These are phyloP conservation scores for Myopa testacea DNA, from an alignment of 2,888 invertebrate species.

Conservation along the genomic window DNA sequence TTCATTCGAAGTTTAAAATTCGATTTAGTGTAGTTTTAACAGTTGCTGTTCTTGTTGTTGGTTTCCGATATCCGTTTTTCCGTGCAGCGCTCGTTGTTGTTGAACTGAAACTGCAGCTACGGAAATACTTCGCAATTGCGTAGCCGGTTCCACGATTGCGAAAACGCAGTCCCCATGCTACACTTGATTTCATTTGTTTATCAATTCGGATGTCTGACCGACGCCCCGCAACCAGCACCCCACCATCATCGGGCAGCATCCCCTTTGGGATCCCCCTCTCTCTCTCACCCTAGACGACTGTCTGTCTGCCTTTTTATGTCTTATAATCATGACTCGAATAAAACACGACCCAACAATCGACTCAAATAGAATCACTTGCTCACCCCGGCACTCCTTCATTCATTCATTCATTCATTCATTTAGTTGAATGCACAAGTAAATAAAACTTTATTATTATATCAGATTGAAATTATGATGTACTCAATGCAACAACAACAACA, in stretches of 20 bases:
- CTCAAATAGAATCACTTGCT: slow-evolving; percentile 1
- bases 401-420: slow-evolving; percentile 26
- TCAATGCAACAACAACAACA: slow-evolving; percentile 51
- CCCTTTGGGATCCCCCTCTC: not conserved
- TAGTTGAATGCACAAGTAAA: slow-evolving; percentile 14
- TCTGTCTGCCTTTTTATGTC: slow-evolving; percentile 27
- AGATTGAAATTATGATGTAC: slow-evolving; percentile 64
- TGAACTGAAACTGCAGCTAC: slow-evolving; percentile 52
- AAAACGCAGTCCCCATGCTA: slow-evolving; percentile 16
- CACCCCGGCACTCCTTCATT: slow-evolving; percentile 2
- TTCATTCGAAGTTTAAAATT: not conserved
- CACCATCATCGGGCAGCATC: not conserved
- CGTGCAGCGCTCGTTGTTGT: slow-evolving; percentile 47
- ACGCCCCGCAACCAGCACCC: slow-evolving; percentile 44
- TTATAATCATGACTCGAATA: not conserved
- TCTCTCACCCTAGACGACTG: not conserved
- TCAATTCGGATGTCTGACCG: slow-evolving; percentile 26
- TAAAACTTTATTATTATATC: slow-evolving; percentile 53
- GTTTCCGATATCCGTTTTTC: slow-evolving; percentile 46
- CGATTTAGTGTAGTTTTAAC: not conserved
- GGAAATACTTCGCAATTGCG: slow-evolving; percentile 12
- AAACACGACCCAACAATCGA: not conserved
- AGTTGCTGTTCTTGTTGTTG: not conserved
- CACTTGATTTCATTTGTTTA: slow-evolving; percentile 29
- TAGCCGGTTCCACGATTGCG: slow-evolving; percentile 16